phyloP scores from a whole-genome alignment of 2,797 vertebrate species.

The Meda fulgida region DNA sequence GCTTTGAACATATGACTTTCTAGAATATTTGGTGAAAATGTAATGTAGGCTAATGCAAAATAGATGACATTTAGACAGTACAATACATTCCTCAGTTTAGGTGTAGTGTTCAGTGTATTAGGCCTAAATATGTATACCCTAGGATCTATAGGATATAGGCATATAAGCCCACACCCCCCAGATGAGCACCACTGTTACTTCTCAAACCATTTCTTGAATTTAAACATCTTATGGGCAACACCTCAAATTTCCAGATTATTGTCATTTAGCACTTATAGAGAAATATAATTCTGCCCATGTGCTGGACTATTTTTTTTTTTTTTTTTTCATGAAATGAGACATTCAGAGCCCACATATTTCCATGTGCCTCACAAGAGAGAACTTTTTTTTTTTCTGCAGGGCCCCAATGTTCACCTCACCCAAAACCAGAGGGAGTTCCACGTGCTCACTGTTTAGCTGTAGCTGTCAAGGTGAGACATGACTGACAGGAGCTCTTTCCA shows the following conservation, averaged over 20 bases:
- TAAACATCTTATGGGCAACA: not conserved
- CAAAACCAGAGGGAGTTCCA: conserved; percentile 32
- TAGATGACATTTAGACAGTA: not conserved
- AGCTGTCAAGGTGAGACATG: conserved; percentile 43
- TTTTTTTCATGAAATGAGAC: not conserved
- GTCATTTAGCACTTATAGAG: not conserved
- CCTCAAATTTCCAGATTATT: not conserved
- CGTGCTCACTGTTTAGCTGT: not conserved
- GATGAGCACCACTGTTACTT: not conserved
- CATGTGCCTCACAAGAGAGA: too few relatives aligned
- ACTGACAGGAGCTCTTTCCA: conserved; percentile 59
- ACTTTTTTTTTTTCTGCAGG: not conserved
- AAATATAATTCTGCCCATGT: not conserved
- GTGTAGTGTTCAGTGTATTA: not conserved
- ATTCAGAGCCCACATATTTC: not conserved
- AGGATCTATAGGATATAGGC: not conserved
- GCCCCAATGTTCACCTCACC: conserved; percentile 20
- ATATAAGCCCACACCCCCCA: not conserved
- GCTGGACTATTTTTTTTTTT: not conserved
- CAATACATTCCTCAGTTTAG: not conserved
- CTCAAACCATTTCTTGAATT: not conserved
- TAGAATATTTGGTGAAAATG: not conserved
- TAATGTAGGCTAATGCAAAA: not conserved
- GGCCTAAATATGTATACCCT: not conserved
- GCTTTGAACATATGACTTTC: not conserved